phyloP scores from a whole-genome alignment of 2,888 invertebrate genomes.

The Volucella zonaria region DNA sequence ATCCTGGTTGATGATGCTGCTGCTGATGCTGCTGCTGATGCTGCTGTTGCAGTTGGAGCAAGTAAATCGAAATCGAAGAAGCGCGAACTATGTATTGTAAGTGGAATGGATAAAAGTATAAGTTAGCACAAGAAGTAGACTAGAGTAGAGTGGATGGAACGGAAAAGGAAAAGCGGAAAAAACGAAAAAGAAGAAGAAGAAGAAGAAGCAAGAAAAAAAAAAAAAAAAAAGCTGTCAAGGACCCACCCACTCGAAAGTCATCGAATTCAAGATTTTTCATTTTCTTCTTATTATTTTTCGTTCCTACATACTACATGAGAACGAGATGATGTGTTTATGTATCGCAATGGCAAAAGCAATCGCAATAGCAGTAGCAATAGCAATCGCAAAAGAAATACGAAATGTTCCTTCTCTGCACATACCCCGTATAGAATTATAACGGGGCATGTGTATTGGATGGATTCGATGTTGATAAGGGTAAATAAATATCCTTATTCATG shows the following conservation, averaged over 20 bases:
- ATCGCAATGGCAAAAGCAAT: constrained; percentile 8
- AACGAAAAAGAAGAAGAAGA: no score
- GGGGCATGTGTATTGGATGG: constrained; percentile 63
- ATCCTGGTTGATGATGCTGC: constrained; percentile 14
- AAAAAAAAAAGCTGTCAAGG: constrained; percentile 50
- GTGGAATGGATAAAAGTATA: constrained; percentile 35
- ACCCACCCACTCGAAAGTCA: constrained; percentile 72
- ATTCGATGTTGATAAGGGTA: constrained; percentile 71
- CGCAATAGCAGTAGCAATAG: not conserved
- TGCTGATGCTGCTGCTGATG: constrained; percentile 5
- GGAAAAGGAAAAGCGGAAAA: constrained; percentile 33
- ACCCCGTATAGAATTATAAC: constrained; percentile 29
- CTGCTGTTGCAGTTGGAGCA: constrained; percentile 53
- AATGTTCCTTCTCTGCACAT: constrained; percentile 48
- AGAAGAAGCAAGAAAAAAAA: no score
- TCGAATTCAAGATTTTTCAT: constrained; percentile 68
- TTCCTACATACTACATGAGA: constrained; percentile 14
- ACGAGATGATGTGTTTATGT: constrained; percentile 42
- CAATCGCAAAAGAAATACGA: constrained; percentile 27
- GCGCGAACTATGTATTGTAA: constrained; percentile 71
- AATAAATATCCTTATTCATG: constrained; percentile 65
- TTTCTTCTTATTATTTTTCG: constrained; percentile 59
- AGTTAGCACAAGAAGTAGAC: not conserved
- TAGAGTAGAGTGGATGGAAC: constrained; percentile 3
- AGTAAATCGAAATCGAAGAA: constrained; percentile 72